phyloP scores from a whole-genome alignment of 2,113 vertebrate genomes.

The Strigops habroptila region DNA sequence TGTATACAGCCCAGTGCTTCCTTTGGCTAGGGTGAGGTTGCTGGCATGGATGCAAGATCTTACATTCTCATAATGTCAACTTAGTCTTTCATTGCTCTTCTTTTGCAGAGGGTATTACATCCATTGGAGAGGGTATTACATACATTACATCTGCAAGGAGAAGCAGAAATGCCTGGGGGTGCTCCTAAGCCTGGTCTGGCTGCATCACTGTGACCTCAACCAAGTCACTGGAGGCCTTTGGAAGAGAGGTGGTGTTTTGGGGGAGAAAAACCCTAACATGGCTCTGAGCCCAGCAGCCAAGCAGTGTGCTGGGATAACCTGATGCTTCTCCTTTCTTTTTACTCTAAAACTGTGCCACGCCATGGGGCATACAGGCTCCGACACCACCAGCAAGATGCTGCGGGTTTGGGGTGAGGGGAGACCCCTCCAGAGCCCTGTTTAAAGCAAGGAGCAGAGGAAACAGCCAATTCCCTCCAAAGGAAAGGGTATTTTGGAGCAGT shows the following conservation, averaged over 20 bases:
- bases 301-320: background rate
- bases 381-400: background rate
- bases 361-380: rapidly evolving
- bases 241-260: background rate
- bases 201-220: rapidly evolving
- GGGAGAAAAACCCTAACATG: background rate
- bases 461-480: rapidly evolving
- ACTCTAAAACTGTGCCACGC: background rate
- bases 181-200: background rate
- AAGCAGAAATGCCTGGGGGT: background rate
- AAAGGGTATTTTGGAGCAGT: background rate
- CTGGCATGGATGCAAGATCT: background rate
- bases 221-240: background rate
- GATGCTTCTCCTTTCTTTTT: background rate
- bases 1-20: background rate
- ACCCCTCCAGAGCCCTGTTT: background rate
- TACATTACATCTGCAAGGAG: background rate
- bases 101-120: background rate
- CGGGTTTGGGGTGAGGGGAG: background rate
- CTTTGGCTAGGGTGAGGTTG: background rate
- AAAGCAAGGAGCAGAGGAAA: background rate
- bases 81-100: background rate
- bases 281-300: background rate
- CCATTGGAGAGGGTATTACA: background rate
- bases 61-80: background rate